Evolutionary conservation across 64 coral and sea anemone genomes (phyloP), one percentile per base, ranked within the genome.

Genomic region (Exaiptasia diaphana): DNA sequence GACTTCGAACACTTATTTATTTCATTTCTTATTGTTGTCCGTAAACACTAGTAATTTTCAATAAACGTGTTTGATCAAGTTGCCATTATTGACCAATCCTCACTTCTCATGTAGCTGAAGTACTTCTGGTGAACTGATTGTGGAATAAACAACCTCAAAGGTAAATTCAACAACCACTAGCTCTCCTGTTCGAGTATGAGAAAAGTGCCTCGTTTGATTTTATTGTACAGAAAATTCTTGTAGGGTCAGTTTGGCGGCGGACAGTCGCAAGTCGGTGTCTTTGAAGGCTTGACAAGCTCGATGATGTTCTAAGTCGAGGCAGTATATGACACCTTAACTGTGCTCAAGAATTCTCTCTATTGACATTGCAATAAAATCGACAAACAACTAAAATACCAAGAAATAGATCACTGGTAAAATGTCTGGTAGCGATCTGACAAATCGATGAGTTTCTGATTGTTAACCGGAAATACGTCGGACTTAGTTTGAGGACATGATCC

Each of bases 201-300:
- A 35, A 28, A 20, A 65, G 61, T 71, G 85, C 67, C 62, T 75
- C 85, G 89, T 93, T 93, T 93, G 79, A 88, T 79, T 88, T 88
- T 88, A 80, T 27, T 65, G 32, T 70, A 72, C 48, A 73, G 41
- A 89, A 89, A 89, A 95, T 95, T 88, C 91, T 90, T 95, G 43
- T 79, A 71, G 73, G 91, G 91, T 95, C 91, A 85, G 34, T 40
- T 35, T 89, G 91, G 91, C 91, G 91, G 90, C 91, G 54, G 10
- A 65, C 35, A 88, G 91, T 84, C 91, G 87, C 68, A 77, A 64
- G 91, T 54, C 91, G 91, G 91, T 95, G 12, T 79, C 91, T 95
- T 95, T 95, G 91, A 89, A 83, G 78, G 50, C 50, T 82, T 29
- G 79, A 79, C 71, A 82, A 65, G 30, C 31, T 28, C 61, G 61